phyloP scores from a whole-genome alignment of 2,113 vertebrate species.

The Cyphomyrus discorhynchus region DNA sequence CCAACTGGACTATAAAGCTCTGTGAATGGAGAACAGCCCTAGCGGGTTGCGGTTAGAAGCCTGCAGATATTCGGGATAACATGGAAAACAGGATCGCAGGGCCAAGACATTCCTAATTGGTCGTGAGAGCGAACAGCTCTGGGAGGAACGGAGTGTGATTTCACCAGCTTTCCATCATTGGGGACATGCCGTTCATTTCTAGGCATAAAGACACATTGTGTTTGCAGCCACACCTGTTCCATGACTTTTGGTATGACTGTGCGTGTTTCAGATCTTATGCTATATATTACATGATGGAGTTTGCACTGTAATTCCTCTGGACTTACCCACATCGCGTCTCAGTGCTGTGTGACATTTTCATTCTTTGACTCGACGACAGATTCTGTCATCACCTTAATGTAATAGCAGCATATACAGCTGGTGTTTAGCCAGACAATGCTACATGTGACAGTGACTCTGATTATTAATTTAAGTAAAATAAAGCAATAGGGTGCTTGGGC shows the following conservation, averaged over 20 bases:
- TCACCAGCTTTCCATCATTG: neutral
- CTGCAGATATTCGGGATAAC: neutral
- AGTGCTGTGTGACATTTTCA: neutral
- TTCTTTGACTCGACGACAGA: constrained; percentile 23
- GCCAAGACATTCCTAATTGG: neutral
- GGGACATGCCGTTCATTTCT: neutral
- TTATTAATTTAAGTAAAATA: neutral
- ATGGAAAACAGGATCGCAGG: neutral
- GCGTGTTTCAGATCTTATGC: neutral
- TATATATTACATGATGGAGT: neutral
- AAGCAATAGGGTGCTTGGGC: neutral
- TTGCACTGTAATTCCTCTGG: neutral
- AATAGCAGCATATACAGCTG: neutral
- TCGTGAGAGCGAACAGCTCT: neutral
- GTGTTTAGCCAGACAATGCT: neutral
- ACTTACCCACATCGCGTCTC: neutral
- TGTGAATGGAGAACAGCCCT: neutral
- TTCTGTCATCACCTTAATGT: constrained; percentile 30
- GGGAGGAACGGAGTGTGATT: neutral
- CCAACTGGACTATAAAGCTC: neutral
- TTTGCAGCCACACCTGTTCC: neutral
- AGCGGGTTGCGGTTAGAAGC: neutral
- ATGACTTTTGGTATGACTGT: neutral
- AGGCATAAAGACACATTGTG: neutral
- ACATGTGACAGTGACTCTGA: neutral